Percentiles rank a stretch among this genome's conserved stretches.
phyloP scores from a whole-genome alignment of 2,797 vertebrate species.

The Euthynnus affinis region DNA sequence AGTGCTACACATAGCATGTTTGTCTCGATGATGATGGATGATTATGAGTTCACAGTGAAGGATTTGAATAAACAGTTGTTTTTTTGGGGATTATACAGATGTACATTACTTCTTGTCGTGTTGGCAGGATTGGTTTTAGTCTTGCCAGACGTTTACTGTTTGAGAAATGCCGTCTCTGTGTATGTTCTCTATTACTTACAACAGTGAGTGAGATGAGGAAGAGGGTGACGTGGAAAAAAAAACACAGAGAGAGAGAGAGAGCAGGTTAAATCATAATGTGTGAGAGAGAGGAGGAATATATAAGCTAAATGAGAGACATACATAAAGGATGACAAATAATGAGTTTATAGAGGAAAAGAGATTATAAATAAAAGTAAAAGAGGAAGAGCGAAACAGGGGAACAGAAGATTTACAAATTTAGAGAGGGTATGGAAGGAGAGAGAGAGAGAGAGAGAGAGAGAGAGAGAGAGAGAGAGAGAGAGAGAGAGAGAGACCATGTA shows the following conservation, averaged over 20 bases:
- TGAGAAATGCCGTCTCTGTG: neutral
- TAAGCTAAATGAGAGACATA: neutral
- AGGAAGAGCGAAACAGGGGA: conserved; percentile 12
- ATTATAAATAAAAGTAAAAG: neutral
- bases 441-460: conserved; percentile 11
- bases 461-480: conserved; percentile 9
- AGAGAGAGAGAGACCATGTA: too few relatives aligned
- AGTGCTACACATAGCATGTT: conserved; percentile 1
- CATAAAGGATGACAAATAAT: neutral
- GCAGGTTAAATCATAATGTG: neutral
- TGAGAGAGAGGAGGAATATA: too few relatives aligned
- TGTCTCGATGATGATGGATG: neutral
- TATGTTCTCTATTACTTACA: neutral
- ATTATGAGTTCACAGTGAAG: neutral
- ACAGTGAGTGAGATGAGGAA: neutral
- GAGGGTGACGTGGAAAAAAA: too few relatives aligned
- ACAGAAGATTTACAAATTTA: conserved; percentile 3
- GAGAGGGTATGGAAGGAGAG: neutral
- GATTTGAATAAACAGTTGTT: neutral
- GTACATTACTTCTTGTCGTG: too few relatives aligned
- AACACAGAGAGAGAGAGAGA: neutral
- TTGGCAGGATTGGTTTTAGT: neutral
- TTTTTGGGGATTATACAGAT: neutral
- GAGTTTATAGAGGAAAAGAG: neutral
- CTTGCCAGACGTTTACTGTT: neutral